A percentile compares a stretch with the other conserved stretches of the same genome.
These are phyloP conservation scores for Narcine bancroftii DNA, from an alignment of 2,113 vertebrate genomes.

Conservation along the genomic window DNA sequence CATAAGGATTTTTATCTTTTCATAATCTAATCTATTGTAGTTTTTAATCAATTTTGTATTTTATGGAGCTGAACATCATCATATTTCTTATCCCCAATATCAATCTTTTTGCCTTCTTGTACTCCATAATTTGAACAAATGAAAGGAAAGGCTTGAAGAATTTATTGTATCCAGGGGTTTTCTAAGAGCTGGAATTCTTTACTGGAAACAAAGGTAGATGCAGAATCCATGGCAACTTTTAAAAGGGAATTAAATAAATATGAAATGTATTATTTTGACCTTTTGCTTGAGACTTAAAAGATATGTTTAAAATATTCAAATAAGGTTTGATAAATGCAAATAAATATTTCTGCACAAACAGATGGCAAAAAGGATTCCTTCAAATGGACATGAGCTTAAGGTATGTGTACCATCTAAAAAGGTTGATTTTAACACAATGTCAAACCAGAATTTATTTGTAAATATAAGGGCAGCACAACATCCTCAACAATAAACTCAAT, in stretches of 20 bases:
- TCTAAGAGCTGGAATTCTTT: not conserved
- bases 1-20: not conserved
- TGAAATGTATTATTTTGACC: not conserved
- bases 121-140: not conserved
- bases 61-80: not conserved
- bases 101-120: not conserved
- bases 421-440: no score
- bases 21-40: not conserved
- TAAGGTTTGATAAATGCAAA: not conserved
- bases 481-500: no score
- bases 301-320: not conserved
- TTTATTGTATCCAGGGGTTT: not conserved
- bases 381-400: not conserved
- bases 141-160: not conserved
- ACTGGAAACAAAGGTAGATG: not conserved
- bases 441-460: not conserved
- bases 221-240: not conserved
- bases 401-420: not conserved
- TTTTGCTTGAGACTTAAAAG: not conserved
- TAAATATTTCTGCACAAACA: not conserved
- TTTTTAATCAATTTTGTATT: not conserved
- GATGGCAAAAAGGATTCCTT: not conserved
- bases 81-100: not conserved
- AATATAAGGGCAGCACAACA: not conserved
- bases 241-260: not conserved